phyloP scores from a whole-genome alignment of 23 tunicate species.

The Halocynthia aurantium region DNA sequence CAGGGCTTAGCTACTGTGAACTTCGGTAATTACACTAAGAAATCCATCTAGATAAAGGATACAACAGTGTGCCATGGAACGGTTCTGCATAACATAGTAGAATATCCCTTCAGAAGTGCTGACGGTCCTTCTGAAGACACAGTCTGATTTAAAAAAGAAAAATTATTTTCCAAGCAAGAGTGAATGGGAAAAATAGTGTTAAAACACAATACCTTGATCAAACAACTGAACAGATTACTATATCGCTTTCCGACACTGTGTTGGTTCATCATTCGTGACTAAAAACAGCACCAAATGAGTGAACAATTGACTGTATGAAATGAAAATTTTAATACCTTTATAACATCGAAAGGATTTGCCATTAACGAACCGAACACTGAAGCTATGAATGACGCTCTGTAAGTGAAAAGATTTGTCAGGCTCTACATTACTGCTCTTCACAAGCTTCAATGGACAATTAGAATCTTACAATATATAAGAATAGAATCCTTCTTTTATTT shows the following conservation, averaged over 20 bases:
- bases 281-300: not conserved
- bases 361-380: constrained; percentile 45
- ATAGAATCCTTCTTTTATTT: constrained; percentile 13
- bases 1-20: too few relatives aligned
- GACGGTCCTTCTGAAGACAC: constrained; percentile 29
- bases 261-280: constrained; percentile 84
- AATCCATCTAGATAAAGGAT: constrained; percentile 33
- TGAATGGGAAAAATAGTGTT: not conserved
- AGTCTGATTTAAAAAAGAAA: constrained; percentile 29
- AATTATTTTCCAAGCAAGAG: not conserved
- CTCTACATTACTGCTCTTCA: too few relatives aligned
- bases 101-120: constrained; percentile 57
- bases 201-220: constrained; percentile 14
- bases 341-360: constrained; percentile 70
- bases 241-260: constrained; percentile 29
- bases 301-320: not conserved
- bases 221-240: constrained; percentile 26
- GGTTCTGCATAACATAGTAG: constrained; percentile 37
- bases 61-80: constrained; percentile 86
- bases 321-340: constrained; percentile 24
- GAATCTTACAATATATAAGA: constrained; percentile 53
- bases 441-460: not conserved
- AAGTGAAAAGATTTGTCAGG: not conserved
- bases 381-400: constrained; percentile 52
- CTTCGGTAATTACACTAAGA: too few relatives aligned